phyloP scores from a whole-genome alignment of 2,888 invertebrate species.

The Aphidoletes aphidimyza region DNA sequence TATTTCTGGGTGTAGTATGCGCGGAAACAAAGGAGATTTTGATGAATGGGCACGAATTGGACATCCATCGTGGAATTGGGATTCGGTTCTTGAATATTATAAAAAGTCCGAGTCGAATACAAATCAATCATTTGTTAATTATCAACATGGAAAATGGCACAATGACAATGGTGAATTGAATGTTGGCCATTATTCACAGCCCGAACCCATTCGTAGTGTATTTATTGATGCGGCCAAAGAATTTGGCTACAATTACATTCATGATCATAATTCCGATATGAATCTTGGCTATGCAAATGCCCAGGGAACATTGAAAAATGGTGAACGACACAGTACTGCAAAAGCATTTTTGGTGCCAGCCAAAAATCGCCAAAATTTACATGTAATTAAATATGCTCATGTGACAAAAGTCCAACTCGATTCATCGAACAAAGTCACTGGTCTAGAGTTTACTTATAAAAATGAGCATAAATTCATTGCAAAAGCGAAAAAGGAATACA shows the following conservation, averaged over 20 bases:
- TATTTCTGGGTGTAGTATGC: constrained; percentile 57
- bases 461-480: constrained; percentile 64
- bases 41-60: constrained; percentile 73
- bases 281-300: constrained; percentile 65
- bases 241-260: constrained; percentile 72
- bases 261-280: constrained; percentile 73
- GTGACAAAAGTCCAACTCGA: constrained; percentile 56
- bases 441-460: constrained; percentile 68
- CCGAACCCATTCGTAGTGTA: constrained; percentile 62
- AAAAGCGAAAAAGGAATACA: not conserved
- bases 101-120: constrained; percentile 82
- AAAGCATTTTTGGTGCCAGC: constrained; percentile 53
- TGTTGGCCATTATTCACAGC: constrained; percentile 63
- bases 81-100: constrained; percentile 82
- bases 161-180: constrained; percentile 68
- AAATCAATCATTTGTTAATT: constrained; percentile 69
- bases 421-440: constrained; percentile 66
- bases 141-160: constrained; percentile 67
- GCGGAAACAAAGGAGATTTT: constrained; percentile 74
- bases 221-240: constrained; percentile 63
- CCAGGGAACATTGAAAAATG: constrained; percentile 48
- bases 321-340: constrained; percentile 54
- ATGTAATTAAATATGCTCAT: constrained; percentile 56
- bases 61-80: constrained; percentile 76
- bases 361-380: not conserved